These are phyloP conservation scores for Orgyia antiqua DNA, from an alignment of 2,888 invertebrate species.

Conservation along the genomic window DNA sequence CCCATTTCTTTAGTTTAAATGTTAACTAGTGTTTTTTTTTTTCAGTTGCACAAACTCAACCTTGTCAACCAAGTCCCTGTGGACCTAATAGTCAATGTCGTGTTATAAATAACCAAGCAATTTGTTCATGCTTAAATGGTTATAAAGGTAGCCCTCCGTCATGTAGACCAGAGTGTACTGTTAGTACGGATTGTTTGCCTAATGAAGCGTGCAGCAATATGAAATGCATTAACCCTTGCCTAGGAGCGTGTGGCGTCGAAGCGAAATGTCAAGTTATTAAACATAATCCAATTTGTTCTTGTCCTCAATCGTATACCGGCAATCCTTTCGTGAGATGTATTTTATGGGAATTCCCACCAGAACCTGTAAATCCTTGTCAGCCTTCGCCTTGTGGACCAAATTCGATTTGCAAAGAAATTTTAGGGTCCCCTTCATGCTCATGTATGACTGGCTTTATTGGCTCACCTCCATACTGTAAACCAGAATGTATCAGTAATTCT, in stretches of 20 bases:
- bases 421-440: slow-evolving; percentile 85
- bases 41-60: slow-evolving; percentile 56
- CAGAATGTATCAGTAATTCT: slow-evolving; percentile 87
- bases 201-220: slow-evolving; percentile 87
- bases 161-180: slow-evolving; percentile 87
- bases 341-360: slow-evolving; percentile 64
- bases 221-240: slow-evolving; percentile 90
- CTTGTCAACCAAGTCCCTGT: slow-evolving; percentile 81
- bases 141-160: slow-evolving; percentile 87
- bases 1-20: too few relatives aligned
- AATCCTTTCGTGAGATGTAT: slow-evolving; percentile 87
- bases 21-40: too few relatives aligned
- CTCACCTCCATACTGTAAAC: slow-evolving; percentile 86
- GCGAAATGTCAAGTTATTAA: slow-evolving; percentile 88
- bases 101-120: slow-evolving; percentile 84
- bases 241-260: slow-evolving; percentile 86
- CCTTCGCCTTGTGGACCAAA: slow-evolving; percentile 91
- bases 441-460: slow-evolving; percentile 83
- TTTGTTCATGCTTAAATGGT: slow-evolving; percentile 83
- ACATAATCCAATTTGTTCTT: slow-evolving; percentile 89
- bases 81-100: slow-evolving; percentile 89
- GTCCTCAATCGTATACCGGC: slow-evolving; percentile 81
- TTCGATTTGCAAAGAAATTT: slow-evolving; percentile 82
- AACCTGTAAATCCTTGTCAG: slow-evolving; percentile 81
- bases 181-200: slow-evolving; percentile 85